Conservation (phyloP, 2,888 invertebrate species). For the Eupsilia transversa region DNA sequence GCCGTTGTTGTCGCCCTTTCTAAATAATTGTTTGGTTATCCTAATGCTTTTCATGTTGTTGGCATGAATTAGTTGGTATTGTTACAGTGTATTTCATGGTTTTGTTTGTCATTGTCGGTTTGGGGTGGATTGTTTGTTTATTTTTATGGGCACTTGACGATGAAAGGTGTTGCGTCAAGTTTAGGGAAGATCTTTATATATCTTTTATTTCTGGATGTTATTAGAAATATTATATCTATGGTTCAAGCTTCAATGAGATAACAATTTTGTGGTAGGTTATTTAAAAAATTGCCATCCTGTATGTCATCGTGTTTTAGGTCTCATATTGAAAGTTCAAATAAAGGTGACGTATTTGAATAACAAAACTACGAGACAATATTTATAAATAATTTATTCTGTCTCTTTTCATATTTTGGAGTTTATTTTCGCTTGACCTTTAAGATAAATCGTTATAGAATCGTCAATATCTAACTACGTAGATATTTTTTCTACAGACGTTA, state of each 20-base stretch:
- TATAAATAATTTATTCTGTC: slow-evolving; percentile 19
- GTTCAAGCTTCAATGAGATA: background rate
- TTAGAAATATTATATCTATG: background rate
- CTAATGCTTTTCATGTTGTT: slow-evolving; percentile 57
- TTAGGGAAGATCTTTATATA: background rate
- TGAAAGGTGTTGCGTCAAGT: slow-evolving; percentile 29
- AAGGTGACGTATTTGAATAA: slow-evolving; percentile 6
- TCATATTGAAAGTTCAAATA: slow-evolving; percentile 10
- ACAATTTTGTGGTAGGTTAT: background rate
- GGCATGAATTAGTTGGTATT: slow-evolving; percentile 59
- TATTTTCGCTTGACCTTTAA: slow-evolving; percentile 14
- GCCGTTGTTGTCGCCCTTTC: slow-evolving; percentile 56
- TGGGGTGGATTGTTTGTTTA: slow-evolving; percentile 36
- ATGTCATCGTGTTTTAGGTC: background rate
- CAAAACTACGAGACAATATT: background rate
- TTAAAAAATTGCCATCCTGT: background rate
- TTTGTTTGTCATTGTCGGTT: slow-evolving; percentile 53
- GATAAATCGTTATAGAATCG: background rate
- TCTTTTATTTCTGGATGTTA: background rate
- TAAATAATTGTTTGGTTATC: slow-evolving; percentile 65
- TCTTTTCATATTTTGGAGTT: slow-evolving; percentile 2
- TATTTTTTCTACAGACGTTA: background rate
- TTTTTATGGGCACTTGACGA: slow-evolving; percentile 34
- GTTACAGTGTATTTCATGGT: slow-evolving; percentile 55
- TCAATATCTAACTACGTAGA: background rate